Evolutionary conservation across 2,797 vertebrate genomes (phyloP).

Genomic region (Peromyscus melanophrys): DNA sequence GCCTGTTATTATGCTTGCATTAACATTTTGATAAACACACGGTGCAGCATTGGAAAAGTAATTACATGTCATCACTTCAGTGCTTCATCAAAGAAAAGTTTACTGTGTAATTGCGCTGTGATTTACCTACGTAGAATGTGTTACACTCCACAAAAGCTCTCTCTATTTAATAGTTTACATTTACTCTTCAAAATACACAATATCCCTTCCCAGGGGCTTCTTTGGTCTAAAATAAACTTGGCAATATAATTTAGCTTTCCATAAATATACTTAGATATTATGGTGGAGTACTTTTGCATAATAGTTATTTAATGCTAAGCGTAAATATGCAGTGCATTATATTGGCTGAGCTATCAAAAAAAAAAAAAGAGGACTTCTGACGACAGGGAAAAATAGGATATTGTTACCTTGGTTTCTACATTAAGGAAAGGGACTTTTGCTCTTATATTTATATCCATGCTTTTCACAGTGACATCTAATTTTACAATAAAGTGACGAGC

Average conservation of each 20-base stretch:
- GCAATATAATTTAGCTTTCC: slow-evolving; percentile 89
- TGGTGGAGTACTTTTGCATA: slow-evolving; percentile 85
- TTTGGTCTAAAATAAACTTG: slow-evolving; percentile 88
- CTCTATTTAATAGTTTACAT: slow-evolving; percentile 88
- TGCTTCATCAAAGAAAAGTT: slow-evolving; percentile 92
- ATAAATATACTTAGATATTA: slow-evolving; percentile 89
- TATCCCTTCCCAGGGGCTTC: slow-evolving; percentile 88
- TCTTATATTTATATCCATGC: slow-evolving; percentile 89
- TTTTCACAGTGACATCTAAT: slow-evolving; percentile 90
- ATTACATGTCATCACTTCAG: slow-evolving; percentile 97
- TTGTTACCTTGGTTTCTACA: slow-evolving; percentile 86
- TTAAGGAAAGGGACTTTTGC: slow-evolving; percentile 88
- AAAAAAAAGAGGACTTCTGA: slow-evolving; percentile 81
- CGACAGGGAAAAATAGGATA: slow-evolving; percentile 84
- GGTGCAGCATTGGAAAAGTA: slow-evolving; percentile 95
- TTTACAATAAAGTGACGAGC: slow-evolving; percentile 89
- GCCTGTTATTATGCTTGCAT: slow-evolving; percentile 99
- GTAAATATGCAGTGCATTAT: slow-evolving; percentile 87
- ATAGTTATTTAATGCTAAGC: slow-evolving; percentile 89
- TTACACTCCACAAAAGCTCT: slow-evolving; percentile 83
- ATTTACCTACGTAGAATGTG: slow-evolving; percentile 89
- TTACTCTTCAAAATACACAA: slow-evolving; percentile 89
- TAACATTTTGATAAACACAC: slow-evolving; percentile 99
- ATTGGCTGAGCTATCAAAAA: slow-evolving; percentile 83
- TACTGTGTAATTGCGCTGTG: slow-evolving; percentile 90